A percentile compares a stretch with the other conserved stretches of the same genome.
Conservation (phyloP, 2,797 vertebrate genomes). For the Ficedula albicollis region DNA sequence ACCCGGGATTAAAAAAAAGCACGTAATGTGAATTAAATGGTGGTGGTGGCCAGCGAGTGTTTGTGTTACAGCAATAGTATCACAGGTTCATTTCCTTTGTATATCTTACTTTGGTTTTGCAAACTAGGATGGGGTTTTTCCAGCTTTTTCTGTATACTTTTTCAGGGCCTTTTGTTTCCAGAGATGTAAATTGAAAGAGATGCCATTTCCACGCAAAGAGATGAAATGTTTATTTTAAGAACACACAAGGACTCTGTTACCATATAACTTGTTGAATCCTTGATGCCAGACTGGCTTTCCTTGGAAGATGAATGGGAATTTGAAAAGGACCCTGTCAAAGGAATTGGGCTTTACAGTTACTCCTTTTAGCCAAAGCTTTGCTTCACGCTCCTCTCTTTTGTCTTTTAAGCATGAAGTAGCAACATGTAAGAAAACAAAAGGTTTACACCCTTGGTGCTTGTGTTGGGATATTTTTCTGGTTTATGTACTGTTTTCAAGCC, state of each 20-base stretch:
- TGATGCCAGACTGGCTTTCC: conserved; percentile 46
- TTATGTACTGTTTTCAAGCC: background rate
- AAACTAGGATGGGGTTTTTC: conserved; percentile 19
- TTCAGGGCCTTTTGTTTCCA: conserved; percentile 64
- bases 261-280: conserved; percentile 63
- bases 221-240: conserved; percentile 74
- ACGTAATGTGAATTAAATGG: conserved; percentile 59
- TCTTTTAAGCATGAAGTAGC: background rate
- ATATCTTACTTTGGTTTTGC: conserved; percentile 59
- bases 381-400: background rate
- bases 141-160: conserved; percentile 66
- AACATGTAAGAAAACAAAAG: background rate
- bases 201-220: conserved; percentile 54
- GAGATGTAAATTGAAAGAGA: conserved; percentile 55
- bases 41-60: conserved; percentile 8
- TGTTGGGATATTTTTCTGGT: background rate
- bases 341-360: background rate
- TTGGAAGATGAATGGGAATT: conserved; percentile 56
- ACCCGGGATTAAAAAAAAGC: background rate
- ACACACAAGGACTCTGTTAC: conserved; percentile 36
- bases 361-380: background rate
- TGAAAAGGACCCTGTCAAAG: conserved; percentile 17
- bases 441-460: background rate
- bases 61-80: conserved; percentile 57
- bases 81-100: conserved; percentile 74